Conservation (phyloP, 2,888 invertebrate genomes). For the Pyrrhia umbra region DNA sequence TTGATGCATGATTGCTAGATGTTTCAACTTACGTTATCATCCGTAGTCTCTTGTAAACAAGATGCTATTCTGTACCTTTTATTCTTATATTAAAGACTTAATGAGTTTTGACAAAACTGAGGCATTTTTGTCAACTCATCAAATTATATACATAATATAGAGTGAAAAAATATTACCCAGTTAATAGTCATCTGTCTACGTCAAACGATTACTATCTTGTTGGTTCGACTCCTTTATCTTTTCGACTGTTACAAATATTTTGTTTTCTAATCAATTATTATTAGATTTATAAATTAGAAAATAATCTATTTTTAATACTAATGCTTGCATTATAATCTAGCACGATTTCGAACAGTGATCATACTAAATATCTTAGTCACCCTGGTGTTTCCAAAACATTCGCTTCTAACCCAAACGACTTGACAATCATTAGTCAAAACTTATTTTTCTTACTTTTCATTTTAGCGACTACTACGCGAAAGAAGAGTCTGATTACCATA, state of each 20-base stretch:
- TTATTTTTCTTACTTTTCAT: not conserved
- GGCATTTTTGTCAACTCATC: not conserved
- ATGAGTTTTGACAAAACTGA: no score
- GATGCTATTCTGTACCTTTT: no score
- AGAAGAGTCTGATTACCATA: constrained; percentile 46
- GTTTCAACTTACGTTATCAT: no score
- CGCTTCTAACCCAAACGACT: not conserved
- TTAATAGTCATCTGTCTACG: not conserved
- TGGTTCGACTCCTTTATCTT: not conserved
- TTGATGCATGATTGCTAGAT: no score
- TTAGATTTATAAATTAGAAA: not conserved
- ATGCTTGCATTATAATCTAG: not conserved
- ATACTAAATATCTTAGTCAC: no score
- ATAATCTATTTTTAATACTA: not conserved
- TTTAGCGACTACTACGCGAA: constrained; percentile 25
- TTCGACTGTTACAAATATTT: not conserved
- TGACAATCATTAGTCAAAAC: not conserved
- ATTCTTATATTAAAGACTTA: no score
- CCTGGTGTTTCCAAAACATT: not conserved
- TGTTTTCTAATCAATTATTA: not conserved
- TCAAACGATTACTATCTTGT: not conserved
- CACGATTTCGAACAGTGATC: not conserved
- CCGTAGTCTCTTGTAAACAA: no score
- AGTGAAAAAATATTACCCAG: not conserved
- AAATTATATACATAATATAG: not conserved